phyloP scores from a whole-genome alignment of 2,113 vertebrate genomes.

The Prietella phreatophila region DNA sequence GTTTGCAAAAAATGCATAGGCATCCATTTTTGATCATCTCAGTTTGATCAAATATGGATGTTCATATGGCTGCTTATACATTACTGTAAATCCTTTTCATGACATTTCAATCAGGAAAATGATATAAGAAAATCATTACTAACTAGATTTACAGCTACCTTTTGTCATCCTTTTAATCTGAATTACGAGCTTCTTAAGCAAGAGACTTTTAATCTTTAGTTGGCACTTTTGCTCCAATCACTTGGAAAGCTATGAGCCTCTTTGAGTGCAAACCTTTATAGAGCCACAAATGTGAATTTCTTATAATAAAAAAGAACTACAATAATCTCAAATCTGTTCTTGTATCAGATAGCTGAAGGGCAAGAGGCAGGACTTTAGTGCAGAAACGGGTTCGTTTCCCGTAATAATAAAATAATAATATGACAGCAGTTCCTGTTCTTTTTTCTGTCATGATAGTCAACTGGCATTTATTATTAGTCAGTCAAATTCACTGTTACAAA shows the following conservation, averaged over 20 bases:
- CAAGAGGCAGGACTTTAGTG: slow-evolving; percentile 2
- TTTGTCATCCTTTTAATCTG: slow-evolving; percentile 26
- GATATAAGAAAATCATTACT: slow-evolving; percentile 11
- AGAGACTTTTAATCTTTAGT: slow-evolving; percentile 11
- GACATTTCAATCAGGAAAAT: slow-evolving; percentile 1
- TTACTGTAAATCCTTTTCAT: neutral
- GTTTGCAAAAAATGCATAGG: neutral
- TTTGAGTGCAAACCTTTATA: slow-evolving; percentile 12
- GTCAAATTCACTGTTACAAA: slow-evolving; percentile 23
- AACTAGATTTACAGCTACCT: slow-evolving; percentile 20
- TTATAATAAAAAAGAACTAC: slow-evolving; percentile 30
- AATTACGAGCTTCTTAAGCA: slow-evolving; percentile 33
- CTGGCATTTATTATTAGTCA: slow-evolving; percentile 19
- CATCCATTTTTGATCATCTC: neutral
- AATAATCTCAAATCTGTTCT: slow-evolving; percentile 17
- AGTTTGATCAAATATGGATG: neutral
- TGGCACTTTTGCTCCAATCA: neutral
- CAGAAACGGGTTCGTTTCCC: slow-evolving; percentile 23
- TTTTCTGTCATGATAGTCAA: neutral
- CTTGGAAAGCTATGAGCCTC: neutral
- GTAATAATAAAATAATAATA: neutral
- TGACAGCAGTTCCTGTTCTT: neutral
- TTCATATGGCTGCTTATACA: neutral
- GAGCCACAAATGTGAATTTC: slow-evolving; percentile 11
- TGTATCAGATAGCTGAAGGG: slow-evolving; percentile 26